These are phyloP conservation scores for Cyanoderma ruficeps DNA, from an alignment of 2,113 vertebrate species.

Conservation along the genomic window DNA sequence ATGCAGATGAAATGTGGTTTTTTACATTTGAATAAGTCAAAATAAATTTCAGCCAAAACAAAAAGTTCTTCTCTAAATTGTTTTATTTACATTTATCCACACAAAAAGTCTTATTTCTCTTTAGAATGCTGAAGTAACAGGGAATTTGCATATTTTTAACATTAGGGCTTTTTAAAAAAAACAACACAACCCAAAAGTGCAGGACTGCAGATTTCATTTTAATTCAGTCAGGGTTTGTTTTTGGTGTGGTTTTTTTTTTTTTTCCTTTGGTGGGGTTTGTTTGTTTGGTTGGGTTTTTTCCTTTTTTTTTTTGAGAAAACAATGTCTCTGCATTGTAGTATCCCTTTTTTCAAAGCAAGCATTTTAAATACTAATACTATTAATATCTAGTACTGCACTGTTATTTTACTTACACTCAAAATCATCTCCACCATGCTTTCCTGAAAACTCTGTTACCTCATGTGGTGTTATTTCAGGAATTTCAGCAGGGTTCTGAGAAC, in stretches of 20 bases:
- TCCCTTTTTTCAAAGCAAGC: neutral
- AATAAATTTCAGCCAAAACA: neutral
- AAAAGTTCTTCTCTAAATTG: neutral
- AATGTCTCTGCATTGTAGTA: neutral
- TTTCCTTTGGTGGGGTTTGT: neutral
- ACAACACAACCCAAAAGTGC: fast-evolving
- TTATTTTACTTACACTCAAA: neutral
- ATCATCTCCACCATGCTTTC: neutral
- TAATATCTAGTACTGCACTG: neutral
- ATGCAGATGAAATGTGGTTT: neutral
- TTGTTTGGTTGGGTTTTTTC: no score
- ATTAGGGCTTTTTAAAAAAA: neutral
- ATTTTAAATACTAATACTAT: neutral
- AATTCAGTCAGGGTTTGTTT: neutral
- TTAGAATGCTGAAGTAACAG: neutral
- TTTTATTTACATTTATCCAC: neutral
- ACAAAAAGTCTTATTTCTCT: neutral
- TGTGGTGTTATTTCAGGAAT: neutral
- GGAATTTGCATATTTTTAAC: neutral
- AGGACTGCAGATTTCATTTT: neutral
- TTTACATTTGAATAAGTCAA: conserved; percentile 11
- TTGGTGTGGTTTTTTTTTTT: neutral
- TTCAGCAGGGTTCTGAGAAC: neutral
- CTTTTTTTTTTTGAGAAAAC: neutral
- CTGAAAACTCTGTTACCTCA: neutral